phyloP scores from a whole-genome alignment of 1,140 invertebrate genomes.

The Microplitis mediator region DNA sequence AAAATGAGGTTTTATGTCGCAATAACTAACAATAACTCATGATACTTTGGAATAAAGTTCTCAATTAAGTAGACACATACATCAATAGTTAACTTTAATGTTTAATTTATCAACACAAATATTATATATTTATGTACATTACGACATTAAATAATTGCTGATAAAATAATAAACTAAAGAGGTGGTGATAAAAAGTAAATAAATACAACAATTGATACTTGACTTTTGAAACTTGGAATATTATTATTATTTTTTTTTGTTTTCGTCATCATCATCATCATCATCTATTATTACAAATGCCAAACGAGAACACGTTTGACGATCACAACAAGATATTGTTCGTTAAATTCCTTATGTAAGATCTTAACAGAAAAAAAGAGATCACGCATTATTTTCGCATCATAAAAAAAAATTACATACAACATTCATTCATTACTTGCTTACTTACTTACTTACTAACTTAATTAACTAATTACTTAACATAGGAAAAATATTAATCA shows the following conservation, averaged over 20 bases:
- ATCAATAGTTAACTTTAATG: too few species aligned
- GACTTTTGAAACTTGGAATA: conserved; percentile 43
- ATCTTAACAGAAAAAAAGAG: conserved; percentile 44
- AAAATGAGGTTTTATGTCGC: not conserved
- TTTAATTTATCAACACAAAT: not conserved
- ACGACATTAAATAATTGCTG: not conserved
- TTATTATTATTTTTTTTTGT: conserved; percentile 17
- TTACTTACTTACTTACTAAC: not conserved
- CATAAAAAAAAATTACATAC: conserved; percentile 1
- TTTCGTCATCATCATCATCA: conserved; percentile 36
- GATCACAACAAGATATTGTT: conserved; percentile 62
- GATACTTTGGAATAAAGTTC: not conserved
- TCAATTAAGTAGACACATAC: too few species aligned
- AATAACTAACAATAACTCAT: not conserved
- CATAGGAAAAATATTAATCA: too few species aligned
- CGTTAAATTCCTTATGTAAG: conserved; percentile 41
- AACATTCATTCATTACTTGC: not conserved
- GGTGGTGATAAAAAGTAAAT: not conserved
- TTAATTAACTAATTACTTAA: too few species aligned
- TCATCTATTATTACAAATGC: conserved; percentile 56
- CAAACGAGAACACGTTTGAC: conserved; percentile 43
- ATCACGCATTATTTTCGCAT: conserved; percentile 4
- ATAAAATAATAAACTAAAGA: not conserved
- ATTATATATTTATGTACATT: not conserved
- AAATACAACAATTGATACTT: conserved; percentile 1